A percentile compares a stretch with the other conserved stretches of the same genome.
phyloP scores from a whole-genome alignment of 53 echinoderm and acorn worm species.

The Temnopleurus reevesii region DNA sequence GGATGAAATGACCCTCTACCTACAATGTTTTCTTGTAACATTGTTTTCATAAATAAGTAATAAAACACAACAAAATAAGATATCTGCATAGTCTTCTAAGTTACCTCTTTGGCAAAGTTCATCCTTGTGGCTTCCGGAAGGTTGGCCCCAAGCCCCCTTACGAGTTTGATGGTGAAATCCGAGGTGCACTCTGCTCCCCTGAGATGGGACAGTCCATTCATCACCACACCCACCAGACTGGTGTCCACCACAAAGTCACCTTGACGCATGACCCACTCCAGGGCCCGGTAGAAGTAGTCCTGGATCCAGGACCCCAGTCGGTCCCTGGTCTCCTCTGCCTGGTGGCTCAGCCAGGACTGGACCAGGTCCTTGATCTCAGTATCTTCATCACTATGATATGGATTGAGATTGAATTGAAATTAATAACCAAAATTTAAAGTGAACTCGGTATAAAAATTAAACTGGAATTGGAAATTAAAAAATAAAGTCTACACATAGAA shows the following conservation, averaged over 20 bases:
- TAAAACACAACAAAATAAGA: too few relatives aligned
- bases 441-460: too few relatives aligned
- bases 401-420: too few relatives aligned
- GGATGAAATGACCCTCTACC: too few relatives aligned
- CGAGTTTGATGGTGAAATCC: slow-evolving; percentile 84
- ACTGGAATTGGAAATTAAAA: too few relatives aligned
- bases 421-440: too few relatives aligned
- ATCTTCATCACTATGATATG: slow-evolving; percentile 93
- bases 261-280: slow-evolving; percentile 93
- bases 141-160: slow-evolving; percentile 93
- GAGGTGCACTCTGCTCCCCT: slow-evolving; percentile 74
- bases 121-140: slow-evolving; percentile 71
- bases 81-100: too few relatives aligned
- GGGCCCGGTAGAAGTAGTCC: slow-evolving; percentile 83
- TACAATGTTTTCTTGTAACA: too few relatives aligned
- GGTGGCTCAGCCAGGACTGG: slow-evolving; percentile 88
- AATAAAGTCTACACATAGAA: too few relatives aligned
- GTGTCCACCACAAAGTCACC: slow-evolving; percentile 91
- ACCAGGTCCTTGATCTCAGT: slow-evolving; percentile 91
- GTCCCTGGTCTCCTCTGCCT: slow-evolving; percentile 74
- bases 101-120: slow-evolving; percentile 95
- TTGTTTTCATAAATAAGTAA: too few relatives aligned
- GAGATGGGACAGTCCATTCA: slow-evolving; percentile 90
- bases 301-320: slow-evolving; percentile 80
- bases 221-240: slow-evolving; percentile 94